Base-by-base conservation (phyloP, 2,113 vertebrate species). In the Rhadina sibilatrix region DNA sequence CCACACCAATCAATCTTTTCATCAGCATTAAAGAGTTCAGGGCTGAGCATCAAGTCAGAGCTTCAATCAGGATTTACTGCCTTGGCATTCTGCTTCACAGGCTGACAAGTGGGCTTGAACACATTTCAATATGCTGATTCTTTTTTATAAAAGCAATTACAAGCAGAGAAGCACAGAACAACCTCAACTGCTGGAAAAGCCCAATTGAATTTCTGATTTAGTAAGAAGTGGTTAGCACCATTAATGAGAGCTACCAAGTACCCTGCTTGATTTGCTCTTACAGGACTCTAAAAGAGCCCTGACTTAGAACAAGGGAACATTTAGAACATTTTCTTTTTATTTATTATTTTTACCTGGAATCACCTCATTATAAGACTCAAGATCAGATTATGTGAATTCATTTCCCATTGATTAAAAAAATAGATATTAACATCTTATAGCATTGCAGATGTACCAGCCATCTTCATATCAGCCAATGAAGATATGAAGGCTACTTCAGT, bases 101-200 rank as follows among this genome's bases (percentile, higher is more conserved):
- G 28, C 59, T 94, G 92, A 88, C 64, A 90, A 93, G 88, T 88
- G 83, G 71, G 56, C 68, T 88, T 91, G 76, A 95, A 79, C 75
- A 75, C 64, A 90, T 96, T 97, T 94, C 92, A 94, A 88, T 97
- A 92, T 90, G 95, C 88, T 74, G 90, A 93, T 93, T 93, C 85
- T 96, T 87, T 82, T 93, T 94, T 77, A 91, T 83, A 90, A 96
- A 95, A 90, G 79, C 71, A 95, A 86, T 95, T 94, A 96, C 60
- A 88, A 83, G 91, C 59, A 72, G 38, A 90, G 90, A 65, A 68
- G 54, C 78, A 83, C 33, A 74, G 82, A 94, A 52, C 35, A 93
- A 66, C 59, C 47, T 93, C 75, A 83, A 5, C 66, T 72, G 42
- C 83, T 91, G 35, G 66, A 87, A 91, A 91, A 80, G 84, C 91